Base-by-base conservation (phyloP, 2,113 vertebrate genomes). In the Tragulus kanchil region DNA sequence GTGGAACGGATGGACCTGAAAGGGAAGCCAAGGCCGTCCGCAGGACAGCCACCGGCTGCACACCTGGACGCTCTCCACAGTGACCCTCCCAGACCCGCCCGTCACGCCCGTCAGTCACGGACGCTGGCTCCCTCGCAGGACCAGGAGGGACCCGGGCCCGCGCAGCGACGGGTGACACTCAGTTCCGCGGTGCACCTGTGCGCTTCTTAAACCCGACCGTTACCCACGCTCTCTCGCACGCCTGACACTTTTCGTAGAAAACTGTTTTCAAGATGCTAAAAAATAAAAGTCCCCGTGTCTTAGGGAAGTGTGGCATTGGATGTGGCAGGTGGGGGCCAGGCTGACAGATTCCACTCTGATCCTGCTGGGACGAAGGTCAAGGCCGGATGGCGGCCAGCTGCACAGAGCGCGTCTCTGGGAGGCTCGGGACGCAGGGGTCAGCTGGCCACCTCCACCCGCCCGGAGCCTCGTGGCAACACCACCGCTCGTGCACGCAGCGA, bases 381-480 rank as follows among this genome's bases (percentile, higher is more conserved):
- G 23, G 28, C 17, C 0, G 23, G 79, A 58, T 23, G 12, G 2
- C 12, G 79, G 13, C 4, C 12, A 1, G n/a, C 56, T 6, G 19
- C 31, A 82, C 79, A 42, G 8, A 58, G 6, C 9, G 79, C 52
- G 11, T 25, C 8, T 64, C 14, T 9, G 10, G 69, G 3, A 36
- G 52, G 28, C 11, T 42, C 54, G 31, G 75, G 15, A 23, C 1
- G 0, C 1, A 0, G 25, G 61, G 12, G 11, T 81, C 52, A 58
- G 21, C 11, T 3, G 50, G 15, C 42, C 2, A 1, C 62, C 19
- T 3, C 9, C 4, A 2, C 26, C 81, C 23, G 73, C 54, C 42
- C 16, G 50, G 75, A 52, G 13, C 31, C 64, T 1, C 3, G 31
- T 1, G 10, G 67, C 45, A 28, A 59, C 0, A 3, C 0, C 1